Base-by-base conservation (phyloP, 2,113 vertebrate genomes). In the Petrocephalus microphthalmus region DNA sequence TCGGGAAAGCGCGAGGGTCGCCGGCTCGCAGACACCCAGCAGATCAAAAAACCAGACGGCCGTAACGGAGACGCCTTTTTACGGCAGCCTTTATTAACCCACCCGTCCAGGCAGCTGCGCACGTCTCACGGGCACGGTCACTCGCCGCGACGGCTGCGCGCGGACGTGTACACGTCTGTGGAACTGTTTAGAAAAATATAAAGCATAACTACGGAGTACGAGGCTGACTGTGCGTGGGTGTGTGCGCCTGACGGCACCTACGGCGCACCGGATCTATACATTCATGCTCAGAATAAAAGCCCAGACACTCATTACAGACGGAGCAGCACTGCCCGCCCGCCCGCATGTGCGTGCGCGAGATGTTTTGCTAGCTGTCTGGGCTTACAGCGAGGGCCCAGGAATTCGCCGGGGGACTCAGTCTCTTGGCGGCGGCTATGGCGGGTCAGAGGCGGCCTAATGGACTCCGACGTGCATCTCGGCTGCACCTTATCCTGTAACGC, bases 31-130 rank as follows among this genome's bases (percentile, higher is more conserved):
- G 20, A 87, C 47, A 52, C 25, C 60, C 52, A 60, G 71, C n/a
- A 2, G 15, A 60, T 87, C 86, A 71, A 71, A 87, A 67, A 87
- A 5, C 51, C 49, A 22, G 37, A 74, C 25, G 78, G n/a, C 64
- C 37, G 83, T 67, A 67, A 52, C 81, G 88, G 88, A 88, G 87
- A 91, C 29, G 86, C 53, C 56, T 37, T 84, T 57, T 57, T 49
- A 86, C 57, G 54, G 22, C 29, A 53, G 71, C 29, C 84, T 52
- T 91, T 89, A 89, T 85, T 82, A 90, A 29, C 13, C 29, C 0
- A 74, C 74, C 85, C 86, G 47, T 87, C 85, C 22, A 45, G 47
- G 37, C 81, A 67, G 83, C 86, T 20, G 53, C 29, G 81, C 49
- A 37, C 54, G 17, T 88, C 37, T 74, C 83, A 67, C 82, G 25